Base-by-base conservation (phyloP, 1,140 invertebrate species). In the Xylocopa sonorina region DNA sequence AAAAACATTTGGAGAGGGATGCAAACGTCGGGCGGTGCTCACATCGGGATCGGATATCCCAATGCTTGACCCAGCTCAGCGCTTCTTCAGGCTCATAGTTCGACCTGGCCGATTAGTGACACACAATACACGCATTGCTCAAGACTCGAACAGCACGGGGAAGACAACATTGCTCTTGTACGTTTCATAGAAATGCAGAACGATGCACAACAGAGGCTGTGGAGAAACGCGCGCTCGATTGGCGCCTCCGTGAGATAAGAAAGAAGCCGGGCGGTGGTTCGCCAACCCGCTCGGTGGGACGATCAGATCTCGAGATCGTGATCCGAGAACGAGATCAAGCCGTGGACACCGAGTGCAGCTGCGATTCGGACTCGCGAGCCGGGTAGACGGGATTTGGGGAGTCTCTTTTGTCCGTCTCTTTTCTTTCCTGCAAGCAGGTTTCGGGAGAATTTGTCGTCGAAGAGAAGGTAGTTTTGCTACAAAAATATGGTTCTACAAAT, bases 201-300 rank as follows among this genome's bases (percentile, higher is more conserved):
- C 68, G 58, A 78, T 63, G 68, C 75, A 68, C 66, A 78, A 73
- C 48, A 78, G 76, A 78, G 68, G 68, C 76, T 78, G 75, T 78
- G 75, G 75, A 78, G 75, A 78, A 78, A 78, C 75, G 55, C 75
- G 75, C 75, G 66, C 75, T 78, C 75, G 75, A 78, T 78, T 78
- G 75, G 75, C 75, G 75, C 75, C 75, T 68, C 75, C 75, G 75
- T 78, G 75, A 69, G n/a, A 58, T 69, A 71, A 69, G 75, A 60
- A 78, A 71, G 41, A 78, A 78, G 55, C 75, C 55, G 41, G n/a
- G 66, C 55, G 34, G 55, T 77, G 66, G 66, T 78, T n/a, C 66
- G 75, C 55, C 75, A 58, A 69, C 53, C 66, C 43, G 16, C 75
- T 77, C 66, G 66, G n/a, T 29, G 48, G 43, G 58, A 41, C 21